A percentile compares a stretch with the other conserved stretches of the same genome.
These are phyloP conservation scores for Eulemur rubriventer DNA, from an alignment of 2,797 vertebrate species.

Conservation along the genomic window DNA sequence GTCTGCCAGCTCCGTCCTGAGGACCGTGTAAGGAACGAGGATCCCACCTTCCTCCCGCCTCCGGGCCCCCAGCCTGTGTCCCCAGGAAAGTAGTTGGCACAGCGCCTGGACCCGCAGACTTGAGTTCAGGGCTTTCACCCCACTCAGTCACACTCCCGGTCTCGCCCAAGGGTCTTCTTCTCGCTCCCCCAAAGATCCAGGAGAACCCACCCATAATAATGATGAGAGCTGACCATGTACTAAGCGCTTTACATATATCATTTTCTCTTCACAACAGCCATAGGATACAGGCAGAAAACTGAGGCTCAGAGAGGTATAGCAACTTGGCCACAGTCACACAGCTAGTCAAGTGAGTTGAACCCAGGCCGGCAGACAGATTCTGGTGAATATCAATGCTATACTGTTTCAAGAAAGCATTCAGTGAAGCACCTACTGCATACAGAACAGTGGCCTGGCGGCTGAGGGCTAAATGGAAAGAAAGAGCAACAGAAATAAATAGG, in stretches of 20 bases:
- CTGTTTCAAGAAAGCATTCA: not conserved
- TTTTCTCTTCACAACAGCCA: rapidly evolving
- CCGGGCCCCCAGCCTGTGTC: not conserved
- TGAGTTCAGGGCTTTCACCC: not conserved
- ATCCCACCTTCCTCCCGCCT: not conserved
- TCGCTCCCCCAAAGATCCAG: not conserved
- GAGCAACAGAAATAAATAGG: not conserved
- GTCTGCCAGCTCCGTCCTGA: constrained; percentile 65
- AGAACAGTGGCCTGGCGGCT: not conserved
- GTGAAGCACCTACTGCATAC: not conserved
- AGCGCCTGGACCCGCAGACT: not conserved
- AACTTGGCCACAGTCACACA: not conserved
- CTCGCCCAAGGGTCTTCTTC: not conserved
- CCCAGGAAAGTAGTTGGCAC: not conserved
- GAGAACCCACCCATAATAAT: not conserved
- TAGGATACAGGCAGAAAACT: not conserved
- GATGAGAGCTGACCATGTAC: not conserved
- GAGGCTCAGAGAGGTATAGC: not conserved
- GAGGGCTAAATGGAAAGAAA: not conserved
- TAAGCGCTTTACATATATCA: rapidly evolving
- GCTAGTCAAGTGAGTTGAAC: not conserved
- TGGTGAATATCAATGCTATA: no score
- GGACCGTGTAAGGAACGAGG: constrained; percentile 70
- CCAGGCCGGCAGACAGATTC: not conserved
- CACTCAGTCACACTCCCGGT: not conserved